These are phyloP conservation scores for Capromys pilorides DNA, from an alignment of 2,797 vertebrate genomes.

Conservation along the genomic window DNA sequence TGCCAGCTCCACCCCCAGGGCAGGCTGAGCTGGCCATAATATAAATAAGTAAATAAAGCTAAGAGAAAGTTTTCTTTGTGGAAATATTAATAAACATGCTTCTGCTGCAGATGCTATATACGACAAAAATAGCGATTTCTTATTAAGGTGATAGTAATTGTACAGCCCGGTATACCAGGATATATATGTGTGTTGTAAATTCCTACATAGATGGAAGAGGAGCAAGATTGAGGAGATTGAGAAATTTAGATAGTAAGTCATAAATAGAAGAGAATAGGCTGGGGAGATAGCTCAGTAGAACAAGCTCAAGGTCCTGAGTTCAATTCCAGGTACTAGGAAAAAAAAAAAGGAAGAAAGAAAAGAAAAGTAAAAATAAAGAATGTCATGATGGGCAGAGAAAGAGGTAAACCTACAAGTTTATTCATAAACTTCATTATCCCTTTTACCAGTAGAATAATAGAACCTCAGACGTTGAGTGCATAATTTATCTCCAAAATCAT, in stretches of 20 bases:
- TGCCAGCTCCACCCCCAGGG: too few species aligned
- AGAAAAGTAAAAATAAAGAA: not conserved
- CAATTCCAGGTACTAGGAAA: too few species aligned
- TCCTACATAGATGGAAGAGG: not conserved
- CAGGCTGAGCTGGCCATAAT: too few species aligned
- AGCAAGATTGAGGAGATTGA: not conserved
- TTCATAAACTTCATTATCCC: not conserved
- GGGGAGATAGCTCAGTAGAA: too few species aligned
- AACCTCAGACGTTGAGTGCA: not conserved
- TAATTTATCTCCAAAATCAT: not conserved
- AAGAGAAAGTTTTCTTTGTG: not conserved
- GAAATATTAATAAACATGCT: not conserved
- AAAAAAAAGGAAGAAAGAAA: too few species aligned
- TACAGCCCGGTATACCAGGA: not conserved
- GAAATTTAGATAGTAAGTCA: not conserved
- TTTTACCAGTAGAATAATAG: not conserved
- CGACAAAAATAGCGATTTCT: not conserved
- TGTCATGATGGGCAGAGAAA: not conserved
- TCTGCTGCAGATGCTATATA: not conserved
- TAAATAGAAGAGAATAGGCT: not conserved
- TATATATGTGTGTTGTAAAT: accelerated
- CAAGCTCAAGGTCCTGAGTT: too few species aligned
- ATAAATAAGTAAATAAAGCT: too few species aligned
- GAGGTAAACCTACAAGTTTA: not conserved
- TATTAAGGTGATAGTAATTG: not conserved